phyloP scores from a whole-genome alignment of 2,888 invertebrate genomes.

The Agriotes lineatus region DNA sequence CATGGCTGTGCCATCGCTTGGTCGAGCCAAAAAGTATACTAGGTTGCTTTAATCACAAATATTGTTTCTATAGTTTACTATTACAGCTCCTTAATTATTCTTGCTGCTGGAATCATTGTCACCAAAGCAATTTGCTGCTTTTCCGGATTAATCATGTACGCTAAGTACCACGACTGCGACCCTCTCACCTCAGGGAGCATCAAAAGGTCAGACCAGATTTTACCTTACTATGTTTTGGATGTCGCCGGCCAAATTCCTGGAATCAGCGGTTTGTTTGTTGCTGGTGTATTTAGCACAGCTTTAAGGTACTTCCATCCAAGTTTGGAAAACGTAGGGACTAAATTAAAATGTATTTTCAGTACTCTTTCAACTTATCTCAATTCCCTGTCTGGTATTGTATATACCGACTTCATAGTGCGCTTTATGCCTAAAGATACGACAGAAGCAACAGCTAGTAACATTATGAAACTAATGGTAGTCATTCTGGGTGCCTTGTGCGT shows the following conservation, averaged over 20 bases:
- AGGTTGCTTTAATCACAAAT: not conserved
- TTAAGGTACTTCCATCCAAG: constrained; percentile 66
- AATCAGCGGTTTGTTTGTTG: constrained; percentile 79
- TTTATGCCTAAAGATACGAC: constrained; percentile 67
- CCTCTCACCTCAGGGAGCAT: constrained; percentile 71
- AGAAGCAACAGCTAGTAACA: constrained; percentile 69
- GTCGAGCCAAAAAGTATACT: constrained; percentile 67
- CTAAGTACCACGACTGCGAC: constrained; percentile 75
- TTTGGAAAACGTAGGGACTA: not conserved
- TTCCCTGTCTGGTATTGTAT: constrained; percentile 72
- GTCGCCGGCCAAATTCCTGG: constrained; percentile 74
- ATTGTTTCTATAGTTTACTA: not conserved
- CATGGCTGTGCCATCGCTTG: constrained; percentile 70
- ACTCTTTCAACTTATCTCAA: constrained; percentile 73
- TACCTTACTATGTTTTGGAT: constrained; percentile 79
- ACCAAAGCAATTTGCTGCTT: constrained; percentile 37
- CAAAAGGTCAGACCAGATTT: constrained; percentile 68
- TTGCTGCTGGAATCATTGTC: constrained; percentile 36
- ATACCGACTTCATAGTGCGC: constrained; percentile 72
- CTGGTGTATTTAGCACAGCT: constrained; percentile 79
- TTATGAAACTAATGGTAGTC: constrained; percentile 70
- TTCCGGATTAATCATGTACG: constrained; percentile 68
- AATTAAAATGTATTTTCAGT: constrained; percentile 57
- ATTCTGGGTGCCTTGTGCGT: constrained; percentile 78
- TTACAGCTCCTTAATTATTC: constrained; percentile 38